Base-by-base conservation (phyloP, 2,888 invertebrate species). In the Ornithoptera priamus region DNA sequence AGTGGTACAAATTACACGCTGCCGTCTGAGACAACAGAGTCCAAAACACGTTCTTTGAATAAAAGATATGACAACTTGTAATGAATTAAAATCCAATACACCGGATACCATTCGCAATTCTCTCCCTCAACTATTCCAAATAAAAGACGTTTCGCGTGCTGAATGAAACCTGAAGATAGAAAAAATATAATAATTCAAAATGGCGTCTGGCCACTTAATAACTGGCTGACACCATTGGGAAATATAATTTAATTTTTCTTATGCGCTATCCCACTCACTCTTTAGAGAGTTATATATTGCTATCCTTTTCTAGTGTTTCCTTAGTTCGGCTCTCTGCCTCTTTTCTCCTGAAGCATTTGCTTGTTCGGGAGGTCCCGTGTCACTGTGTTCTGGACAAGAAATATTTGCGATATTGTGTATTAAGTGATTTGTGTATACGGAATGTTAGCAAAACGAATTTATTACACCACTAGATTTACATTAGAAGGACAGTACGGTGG, bases 171-270 rank as follows among this genome's bases (percentile, higher is more conserved):
- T 85, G 84, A 82, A 82, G 85, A 84, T 86, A 86, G 82, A 87
- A 89, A 90, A 87, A 90, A 90, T 81, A 88, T 89, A 89, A 91
- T 91, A 92, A 90, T 91, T 91, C 92, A 92, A 92, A 90, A 93
- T 93, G 92, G 93, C 92, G 92, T 88, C 90, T 89, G 90, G 92
- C 90, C 90, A 92, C 92, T 93, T 93, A 93, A 93, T 93, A 93
- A 92, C 93, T 90, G 90, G 88, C 93, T 92, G 93, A 93, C 93
- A 93, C 93, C 92, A 91, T 91, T 90, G 92, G 91, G 92, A 93
- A 92, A 93, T 90, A 92, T 93, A 92, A 93, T 93, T 93, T 92
- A 93, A 93, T 93, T 92, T 92, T 91, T 92, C 90, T 88, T 78
- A 82, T 76, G 80, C 73, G 73, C 84, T 71, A 72, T 85, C 85